Evolutionary conservation across 2,797 vertebrate genomes (phyloP).

Genomic region (Phrynocephalus forsythii): DNA sequence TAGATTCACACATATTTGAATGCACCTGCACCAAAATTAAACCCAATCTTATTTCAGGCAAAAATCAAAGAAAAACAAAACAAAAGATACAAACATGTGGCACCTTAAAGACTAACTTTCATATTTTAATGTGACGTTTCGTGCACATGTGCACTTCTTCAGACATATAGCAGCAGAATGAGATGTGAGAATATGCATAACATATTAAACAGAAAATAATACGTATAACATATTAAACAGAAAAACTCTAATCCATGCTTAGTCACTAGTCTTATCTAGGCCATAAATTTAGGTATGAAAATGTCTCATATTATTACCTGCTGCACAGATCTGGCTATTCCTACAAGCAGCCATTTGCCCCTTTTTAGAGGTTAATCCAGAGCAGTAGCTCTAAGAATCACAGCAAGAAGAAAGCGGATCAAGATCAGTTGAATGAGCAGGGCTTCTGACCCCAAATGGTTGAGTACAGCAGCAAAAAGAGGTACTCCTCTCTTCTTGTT

Average conservation of each 20-base stretch:
- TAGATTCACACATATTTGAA: background rate
- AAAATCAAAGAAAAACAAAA: too few species aligned
- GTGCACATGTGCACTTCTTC: too few species aligned
- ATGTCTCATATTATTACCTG: background rate
- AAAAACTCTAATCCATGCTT: background rate
- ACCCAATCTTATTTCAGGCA: too few species aligned
- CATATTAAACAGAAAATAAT: too few species aligned
- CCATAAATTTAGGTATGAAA: background rate
- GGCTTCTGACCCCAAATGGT: background rate
- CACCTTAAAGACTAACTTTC: too few species aligned
- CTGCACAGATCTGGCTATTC: background rate
- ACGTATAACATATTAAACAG: background rate
- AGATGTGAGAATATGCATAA: too few species aligned
- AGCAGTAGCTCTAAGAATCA: background rate
- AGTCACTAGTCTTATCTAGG: background rate
- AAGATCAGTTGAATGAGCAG: background rate
- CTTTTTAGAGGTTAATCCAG: background rate
- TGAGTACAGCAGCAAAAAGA: background rate
- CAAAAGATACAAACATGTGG: too few species aligned
- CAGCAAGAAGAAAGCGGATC: background rate
- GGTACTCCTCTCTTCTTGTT: background rate
- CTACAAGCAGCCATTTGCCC: background rate
- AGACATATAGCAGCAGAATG: too few species aligned
- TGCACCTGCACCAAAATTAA: background rate
- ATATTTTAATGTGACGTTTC: too few species aligned